Evolutionary conservation across 2,113 vertebrate genomes (phyloP).

Genomic region (Clarias macrocephalus): DNA sequence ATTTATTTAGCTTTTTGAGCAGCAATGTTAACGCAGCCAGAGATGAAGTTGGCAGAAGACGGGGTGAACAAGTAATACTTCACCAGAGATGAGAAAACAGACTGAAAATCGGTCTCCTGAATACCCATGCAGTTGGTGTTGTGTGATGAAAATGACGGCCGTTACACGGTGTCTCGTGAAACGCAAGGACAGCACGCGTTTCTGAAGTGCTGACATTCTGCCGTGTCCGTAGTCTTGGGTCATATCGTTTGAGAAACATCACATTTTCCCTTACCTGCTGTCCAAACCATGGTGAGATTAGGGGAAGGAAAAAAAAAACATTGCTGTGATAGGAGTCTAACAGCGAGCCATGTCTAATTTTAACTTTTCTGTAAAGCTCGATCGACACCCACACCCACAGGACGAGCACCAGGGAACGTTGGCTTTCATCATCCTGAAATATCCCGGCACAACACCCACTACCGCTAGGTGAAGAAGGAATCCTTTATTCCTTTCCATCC

Average conservation of each 20-base stretch:
- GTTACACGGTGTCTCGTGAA: neutral
- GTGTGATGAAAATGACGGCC: neutral
- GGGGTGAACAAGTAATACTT: no score
- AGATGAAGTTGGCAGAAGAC: no score
- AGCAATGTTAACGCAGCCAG: no score
- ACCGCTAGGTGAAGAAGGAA: neutral
- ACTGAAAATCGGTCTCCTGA: no score
- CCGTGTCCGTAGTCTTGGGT: neutral
- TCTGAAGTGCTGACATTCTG: neutral
- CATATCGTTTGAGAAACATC: no score
- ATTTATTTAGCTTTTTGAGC: no score
- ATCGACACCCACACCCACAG: slow-evolving; percentile 4
- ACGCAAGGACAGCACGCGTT: neutral
- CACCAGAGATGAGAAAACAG: no score
- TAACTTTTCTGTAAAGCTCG: slow-evolving; percentile 1
- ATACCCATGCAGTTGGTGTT: no score
- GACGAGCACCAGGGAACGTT: neutral
- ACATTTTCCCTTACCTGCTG: neutral
- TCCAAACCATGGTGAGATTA: neutral
- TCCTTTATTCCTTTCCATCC: neutral
- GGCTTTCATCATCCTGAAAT: neutral
- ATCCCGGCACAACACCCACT: neutral
- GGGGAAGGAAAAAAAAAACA: neutral
- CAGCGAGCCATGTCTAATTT: neutral
- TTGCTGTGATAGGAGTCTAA: neutral